A percentile compares a stretch with the other conserved stretches of the same genome.
phyloP scores from a whole-genome alignment of 2,888 invertebrate genomes.

The Sphinx pinastri region DNA sequence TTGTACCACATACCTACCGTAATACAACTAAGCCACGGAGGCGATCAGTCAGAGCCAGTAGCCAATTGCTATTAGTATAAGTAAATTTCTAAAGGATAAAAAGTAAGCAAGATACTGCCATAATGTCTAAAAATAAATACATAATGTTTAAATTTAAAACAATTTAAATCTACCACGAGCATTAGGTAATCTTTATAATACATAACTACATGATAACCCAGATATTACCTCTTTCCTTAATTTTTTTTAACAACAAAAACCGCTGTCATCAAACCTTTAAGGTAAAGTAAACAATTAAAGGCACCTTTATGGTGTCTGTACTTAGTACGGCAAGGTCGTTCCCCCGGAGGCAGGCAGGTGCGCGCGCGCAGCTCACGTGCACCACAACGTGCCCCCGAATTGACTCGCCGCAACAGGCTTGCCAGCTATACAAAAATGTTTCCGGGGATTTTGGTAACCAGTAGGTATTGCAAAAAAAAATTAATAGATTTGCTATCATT shows the following conservation, averaged over 20 bases:
- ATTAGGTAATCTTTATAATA: not conserved
- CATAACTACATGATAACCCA: not conserved
- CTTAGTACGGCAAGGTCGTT: conserved; percentile 16
- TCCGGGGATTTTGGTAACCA: not conserved
- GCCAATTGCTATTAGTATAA: too few relatives aligned
- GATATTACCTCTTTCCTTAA: not conserved
- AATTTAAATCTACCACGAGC: too few relatives aligned
- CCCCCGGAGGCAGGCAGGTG: conserved; percentile 24
- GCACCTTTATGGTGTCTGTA: not conserved
- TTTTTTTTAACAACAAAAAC: not conserved
- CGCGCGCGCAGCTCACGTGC: conserved; percentile 38
- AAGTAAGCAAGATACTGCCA: too few relatives aligned
- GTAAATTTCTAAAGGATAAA: too few relatives aligned
- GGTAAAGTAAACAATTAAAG: conserved; percentile 1
- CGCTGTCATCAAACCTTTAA: not conserved
- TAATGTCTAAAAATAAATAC: too few relatives aligned
- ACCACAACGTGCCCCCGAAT: conserved; percentile 34
- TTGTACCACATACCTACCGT: too few relatives aligned
- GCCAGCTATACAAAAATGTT: conserved; percentile 11
- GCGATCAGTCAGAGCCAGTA: too few relatives aligned
- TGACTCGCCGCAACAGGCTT: conserved; percentile 12
- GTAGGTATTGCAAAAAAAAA: not conserved
- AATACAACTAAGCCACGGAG: too few relatives aligned
- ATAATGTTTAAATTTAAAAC: too few relatives aligned
- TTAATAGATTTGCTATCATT: not conserved